These are phyloP conservation scores for Acronicta psi DNA, from an alignment of 2,888 invertebrate genomes.

Conservation along the genomic window DNA sequence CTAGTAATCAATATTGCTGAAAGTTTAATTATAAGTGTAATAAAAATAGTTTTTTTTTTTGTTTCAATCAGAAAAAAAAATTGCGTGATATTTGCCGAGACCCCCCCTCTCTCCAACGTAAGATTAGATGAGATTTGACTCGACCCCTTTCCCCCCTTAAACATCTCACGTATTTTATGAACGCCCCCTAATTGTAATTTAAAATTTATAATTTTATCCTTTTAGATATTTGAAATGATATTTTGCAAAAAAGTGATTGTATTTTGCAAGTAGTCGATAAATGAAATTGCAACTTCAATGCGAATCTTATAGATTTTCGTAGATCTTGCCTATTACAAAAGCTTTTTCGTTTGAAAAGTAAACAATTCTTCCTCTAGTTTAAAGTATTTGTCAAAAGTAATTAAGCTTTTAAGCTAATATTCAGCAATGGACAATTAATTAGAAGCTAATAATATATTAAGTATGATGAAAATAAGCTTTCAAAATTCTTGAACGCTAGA, in stretches of 20 bases:
- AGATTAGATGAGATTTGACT: too few species aligned
- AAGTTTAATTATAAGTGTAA: too few species aligned
- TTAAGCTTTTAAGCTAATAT: slow-evolving; percentile 8
- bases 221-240: slow-evolving; percentile 33
- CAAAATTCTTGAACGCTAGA: slow-evolving; percentile 40
- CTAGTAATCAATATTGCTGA: too few species aligned
- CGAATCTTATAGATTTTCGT: slow-evolving; percentile 24
- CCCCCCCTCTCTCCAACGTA: too few species aligned
- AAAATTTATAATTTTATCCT: slow-evolving; percentile 43
- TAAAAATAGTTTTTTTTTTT: too few species aligned
- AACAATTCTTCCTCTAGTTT: slow-evolving; percentile 51
- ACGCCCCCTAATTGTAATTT: slow-evolving; percentile 45
- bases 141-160: too few species aligned
- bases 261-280: slow-evolving; percentile 44
- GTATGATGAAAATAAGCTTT: slow-evolving; percentile 18
- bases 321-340: slow-evolving; percentile 45
- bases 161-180: too few species aligned
- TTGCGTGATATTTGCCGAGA: too few species aligned
- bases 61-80: too few species aligned
- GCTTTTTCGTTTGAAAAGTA: slow-evolving; percentile 25
- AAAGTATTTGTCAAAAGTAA: slow-evolving; percentile 42
- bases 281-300: slow-evolving; percentile 21
- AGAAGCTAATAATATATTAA: neutral
- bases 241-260: slow-evolving; percentile 41
- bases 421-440: neutral